A percentile compares a stretch with the other conserved stretches of the same genome.
Evolutionary conservation across 2,113 vertebrate species (phyloP).

Genomic region (Octodon degus): DNA sequence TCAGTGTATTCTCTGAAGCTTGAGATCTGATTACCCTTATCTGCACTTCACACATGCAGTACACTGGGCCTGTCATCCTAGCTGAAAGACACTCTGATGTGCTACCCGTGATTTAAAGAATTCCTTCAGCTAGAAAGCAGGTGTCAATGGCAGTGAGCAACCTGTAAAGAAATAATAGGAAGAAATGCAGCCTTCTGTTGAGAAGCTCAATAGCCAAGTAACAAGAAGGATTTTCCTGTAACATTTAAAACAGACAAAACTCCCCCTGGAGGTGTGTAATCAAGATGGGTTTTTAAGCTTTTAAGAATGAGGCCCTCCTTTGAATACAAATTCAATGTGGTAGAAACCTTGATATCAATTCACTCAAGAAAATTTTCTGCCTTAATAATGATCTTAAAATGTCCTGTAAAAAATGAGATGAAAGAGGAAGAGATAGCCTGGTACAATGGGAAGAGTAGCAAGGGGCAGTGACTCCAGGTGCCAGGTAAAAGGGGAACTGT

Average conservation of each 20-base stretch:
- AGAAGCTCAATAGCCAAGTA: slow-evolving; percentile 36
- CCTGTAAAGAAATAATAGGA: neutral
- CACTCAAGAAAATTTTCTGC: neutral
- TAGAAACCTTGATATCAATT: neutral
- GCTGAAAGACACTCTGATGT: slow-evolving; percentile 64
- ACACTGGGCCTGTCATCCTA: slow-evolving; percentile 61
- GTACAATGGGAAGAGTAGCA: no score
- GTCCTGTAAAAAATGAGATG: neutral
- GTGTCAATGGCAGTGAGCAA: slow-evolving; percentile 52
- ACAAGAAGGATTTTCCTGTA: neutral
- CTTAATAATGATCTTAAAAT: neutral
- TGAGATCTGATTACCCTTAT: slow-evolving; percentile 77
- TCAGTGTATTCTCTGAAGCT: slow-evolving; percentile 68
- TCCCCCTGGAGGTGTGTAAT: neutral
- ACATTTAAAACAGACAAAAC: neutral
- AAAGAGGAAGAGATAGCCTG: neutral
- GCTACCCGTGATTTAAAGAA: slow-evolving; percentile 56
- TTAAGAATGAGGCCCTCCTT: slow-evolving; percentile 22
- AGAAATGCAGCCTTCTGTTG: neutral
- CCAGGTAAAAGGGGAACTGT: neutral
- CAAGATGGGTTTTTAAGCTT: slow-evolving; percentile 41
- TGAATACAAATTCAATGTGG: slow-evolving; percentile 29
- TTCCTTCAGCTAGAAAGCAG: slow-evolving; percentile 57
- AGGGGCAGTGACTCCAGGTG: neutral
- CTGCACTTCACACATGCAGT: slow-evolving; percentile 52